Evolutionary conservation across 37 sponge, comb jelly and placozoan species (phyloP).

Genomic region (Spongilla lacustris): DNA sequence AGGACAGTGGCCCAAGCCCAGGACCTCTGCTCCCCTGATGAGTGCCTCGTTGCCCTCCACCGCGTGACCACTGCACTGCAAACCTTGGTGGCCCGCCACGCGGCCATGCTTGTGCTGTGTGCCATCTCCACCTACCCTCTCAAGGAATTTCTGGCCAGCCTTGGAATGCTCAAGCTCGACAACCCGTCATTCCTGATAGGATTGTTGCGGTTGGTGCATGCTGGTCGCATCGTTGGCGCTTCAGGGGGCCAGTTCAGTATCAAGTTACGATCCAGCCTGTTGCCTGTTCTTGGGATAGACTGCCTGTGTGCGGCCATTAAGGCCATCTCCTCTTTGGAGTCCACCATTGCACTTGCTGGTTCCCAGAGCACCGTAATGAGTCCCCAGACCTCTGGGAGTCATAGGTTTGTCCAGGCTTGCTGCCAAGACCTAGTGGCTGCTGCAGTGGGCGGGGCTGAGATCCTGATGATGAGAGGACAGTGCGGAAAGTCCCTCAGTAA

Average conservation of each 20-base stretch:
- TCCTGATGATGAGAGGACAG: not conserved
- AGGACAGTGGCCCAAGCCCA: constrained; percentile 29
- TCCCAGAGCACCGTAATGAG: not conserved
- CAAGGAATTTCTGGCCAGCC: constrained; percentile 4
- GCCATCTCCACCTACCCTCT: constrained; percentile 18
- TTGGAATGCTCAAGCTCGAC: constrained; percentile 23
- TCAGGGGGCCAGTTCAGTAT: constrained; percentile 10
- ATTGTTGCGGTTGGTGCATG: constrained; percentile 61
- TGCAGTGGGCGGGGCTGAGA: constrained; percentile 67
- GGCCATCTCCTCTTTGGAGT: not conserved
- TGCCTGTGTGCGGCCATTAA: constrained; percentile 42
- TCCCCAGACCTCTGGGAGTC: not conserved
- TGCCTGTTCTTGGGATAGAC: constrained; percentile 26
- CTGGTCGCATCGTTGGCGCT: constrained; percentile 53
- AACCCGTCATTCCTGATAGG: constrained; percentile 19
- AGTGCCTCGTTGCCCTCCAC: constrained; percentile 26
- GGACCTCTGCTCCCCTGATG: constrained; percentile 24
- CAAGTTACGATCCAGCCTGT: constrained; percentile 14
- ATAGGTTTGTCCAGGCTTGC: constrained; percentile 44
- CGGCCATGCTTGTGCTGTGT: constrained; percentile 22
- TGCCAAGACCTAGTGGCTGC: constrained; percentile 53
- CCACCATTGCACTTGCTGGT: constrained; percentile 5
- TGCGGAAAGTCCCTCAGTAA: constrained; percentile 1
- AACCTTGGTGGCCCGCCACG: constrained; percentile 31
- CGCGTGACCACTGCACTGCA: constrained; percentile 29